phyloP scores from a whole-genome alignment of 2,113 vertebrate species.

The Hippoglossus stenolepis region DNA sequence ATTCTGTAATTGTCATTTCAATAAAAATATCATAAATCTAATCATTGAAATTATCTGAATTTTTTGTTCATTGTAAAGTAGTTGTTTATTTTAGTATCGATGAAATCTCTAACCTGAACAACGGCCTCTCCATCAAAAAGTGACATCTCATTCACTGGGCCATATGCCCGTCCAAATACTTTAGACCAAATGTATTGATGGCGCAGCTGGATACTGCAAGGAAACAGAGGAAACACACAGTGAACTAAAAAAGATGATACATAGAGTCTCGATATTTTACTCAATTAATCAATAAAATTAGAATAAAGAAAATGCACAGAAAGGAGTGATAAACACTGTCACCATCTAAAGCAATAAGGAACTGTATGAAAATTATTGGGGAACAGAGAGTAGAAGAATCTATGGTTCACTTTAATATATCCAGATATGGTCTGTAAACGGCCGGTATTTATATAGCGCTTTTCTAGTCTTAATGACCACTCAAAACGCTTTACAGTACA shows the following conservation, averaged over 20 bases:
- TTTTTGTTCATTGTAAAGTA: not conserved
- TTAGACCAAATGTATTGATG: conserved; percentile 22
- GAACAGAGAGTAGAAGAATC: too few species aligned
- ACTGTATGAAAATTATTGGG: too few species aligned
- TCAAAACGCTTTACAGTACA: too few species aligned
- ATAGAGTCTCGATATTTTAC: not conserved
- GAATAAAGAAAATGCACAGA: not conserved
- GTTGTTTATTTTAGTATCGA: not conserved
- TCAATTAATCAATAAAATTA: not conserved
- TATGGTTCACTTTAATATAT: too few species aligned
- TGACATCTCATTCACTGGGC: not conserved
- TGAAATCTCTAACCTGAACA: conserved; percentile 44
- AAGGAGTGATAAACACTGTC: not conserved
- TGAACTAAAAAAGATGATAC: not conserved
- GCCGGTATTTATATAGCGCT: too few species aligned
- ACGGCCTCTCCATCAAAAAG: conserved; percentile 40
- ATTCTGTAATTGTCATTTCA: not conserved
- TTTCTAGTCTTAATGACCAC: too few species aligned
- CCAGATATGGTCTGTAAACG: too few species aligned
- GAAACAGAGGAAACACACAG: not conserved
- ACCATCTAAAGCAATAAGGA: not conserved
- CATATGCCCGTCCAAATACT: accelerated
- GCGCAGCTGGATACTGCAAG: conserved; percentile 46
- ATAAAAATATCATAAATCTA: not conserved
- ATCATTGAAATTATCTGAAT: not conserved